Conservation (phyloP, 2,888 invertebrate species). For the Eudemis profundana region DNA sequence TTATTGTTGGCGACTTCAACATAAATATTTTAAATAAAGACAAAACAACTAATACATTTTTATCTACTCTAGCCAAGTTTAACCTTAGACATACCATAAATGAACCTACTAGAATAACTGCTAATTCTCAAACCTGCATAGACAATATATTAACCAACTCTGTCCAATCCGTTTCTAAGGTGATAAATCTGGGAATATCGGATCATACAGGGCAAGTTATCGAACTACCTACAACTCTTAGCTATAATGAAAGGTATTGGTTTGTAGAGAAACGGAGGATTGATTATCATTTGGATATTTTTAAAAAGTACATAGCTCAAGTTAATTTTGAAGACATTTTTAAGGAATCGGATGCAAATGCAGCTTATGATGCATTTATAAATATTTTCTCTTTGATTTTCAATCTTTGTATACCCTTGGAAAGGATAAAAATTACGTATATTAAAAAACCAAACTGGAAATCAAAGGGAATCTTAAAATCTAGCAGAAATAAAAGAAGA, state of each 20-base stretch:
- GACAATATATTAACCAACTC: slow-evolving; percentile 3
- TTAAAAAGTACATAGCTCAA: slow-evolving; percentile 10
- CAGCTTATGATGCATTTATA: not conserved
- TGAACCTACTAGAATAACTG: too few species aligned
- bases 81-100: slow-evolving; percentile 4
- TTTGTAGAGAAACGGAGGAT: slow-evolving; percentile 1
- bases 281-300: slow-evolving; percentile 9
- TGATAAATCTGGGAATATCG: slow-evolving; percentile 3
- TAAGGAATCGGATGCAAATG: not conserved
- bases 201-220: slow-evolving; percentile 3
- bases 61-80: not conserved
- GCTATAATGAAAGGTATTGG: slow-evolving; percentile 5
- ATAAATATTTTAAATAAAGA: slow-evolving; percentile 7
- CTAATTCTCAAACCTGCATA: too few species aligned
- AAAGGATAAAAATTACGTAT: not conserved
- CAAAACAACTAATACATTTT: not conserved
- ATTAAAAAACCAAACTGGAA: slow-evolving; percentile 9
- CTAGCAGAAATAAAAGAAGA: slow-evolving; percentile 8
- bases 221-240: slow-evolving; percentile 2
- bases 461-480: slow-evolving; percentile 6
- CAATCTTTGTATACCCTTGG: slow-evolving; percentile 1
- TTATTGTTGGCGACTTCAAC: slow-evolving; percentile 1
- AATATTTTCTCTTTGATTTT: not conserved
- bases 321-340: not conserved
- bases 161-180: not conserved